Percentiles rank a stretch among this genome's conserved stretches.
phyloP scores from a whole-genome alignment of 2,113 vertebrate genomes.

The Empidonax traillii region DNA sequence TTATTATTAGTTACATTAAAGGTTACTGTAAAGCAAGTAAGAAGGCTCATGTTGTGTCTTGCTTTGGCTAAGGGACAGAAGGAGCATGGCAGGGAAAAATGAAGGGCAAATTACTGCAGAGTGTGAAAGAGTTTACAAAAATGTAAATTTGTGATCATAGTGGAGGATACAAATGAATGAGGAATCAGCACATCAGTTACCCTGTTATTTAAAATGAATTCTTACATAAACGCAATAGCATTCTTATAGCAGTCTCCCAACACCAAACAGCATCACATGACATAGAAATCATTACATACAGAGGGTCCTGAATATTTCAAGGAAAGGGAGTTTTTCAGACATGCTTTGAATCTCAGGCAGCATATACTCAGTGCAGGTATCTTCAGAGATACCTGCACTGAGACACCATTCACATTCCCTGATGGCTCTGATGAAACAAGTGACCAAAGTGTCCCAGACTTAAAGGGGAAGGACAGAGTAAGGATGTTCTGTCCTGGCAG shows the following conservation, averaged over 20 bases:
- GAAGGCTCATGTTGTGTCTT: accelerated
- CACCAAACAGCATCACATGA: background rate
- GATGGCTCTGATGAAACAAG: background rate
- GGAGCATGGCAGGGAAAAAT: background rate
- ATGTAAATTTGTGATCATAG: background rate
- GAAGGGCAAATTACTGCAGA: background rate
- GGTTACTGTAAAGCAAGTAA: background rate
- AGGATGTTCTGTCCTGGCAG: background rate
- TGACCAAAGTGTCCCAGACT: background rate
- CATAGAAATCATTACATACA: background rate
- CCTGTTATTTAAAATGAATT: background rate
- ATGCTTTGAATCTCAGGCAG: background rate
- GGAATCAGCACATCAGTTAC: background rate
- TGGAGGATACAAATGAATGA: background rate
- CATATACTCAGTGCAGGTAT: background rate
- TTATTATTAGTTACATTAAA: background rate
- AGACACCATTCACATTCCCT: background rate
- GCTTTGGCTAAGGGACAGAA: background rate
- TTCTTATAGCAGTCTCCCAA: background rate
- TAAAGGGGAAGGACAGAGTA: background rate
- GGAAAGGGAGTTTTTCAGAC: background rate
- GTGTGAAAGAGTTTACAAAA: background rate
- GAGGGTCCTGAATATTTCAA: background rate
- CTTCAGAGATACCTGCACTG: background rate
- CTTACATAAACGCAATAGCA: background rate